Evolutionary conservation across 2,797 vertebrate species (phyloP).

Genomic region (Gobio occitaniae): DNA sequence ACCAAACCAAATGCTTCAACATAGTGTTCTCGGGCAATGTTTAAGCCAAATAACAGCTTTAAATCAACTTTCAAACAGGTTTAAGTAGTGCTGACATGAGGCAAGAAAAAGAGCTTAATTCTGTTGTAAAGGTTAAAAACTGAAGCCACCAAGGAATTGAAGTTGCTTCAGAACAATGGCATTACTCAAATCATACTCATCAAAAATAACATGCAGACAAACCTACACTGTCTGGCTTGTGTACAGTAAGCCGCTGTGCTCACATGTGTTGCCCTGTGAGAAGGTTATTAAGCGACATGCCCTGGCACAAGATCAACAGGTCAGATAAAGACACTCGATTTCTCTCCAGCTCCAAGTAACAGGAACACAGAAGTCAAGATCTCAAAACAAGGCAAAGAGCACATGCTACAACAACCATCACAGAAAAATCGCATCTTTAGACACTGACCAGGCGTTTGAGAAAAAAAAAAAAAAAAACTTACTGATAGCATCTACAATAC

Average conservation of each 20-base stretch:
- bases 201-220: not conserved
- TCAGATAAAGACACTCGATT: conserved; percentile 9
- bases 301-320: not conserved
- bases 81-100: not conserved
- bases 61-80: not conserved
- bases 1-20: not conserved
- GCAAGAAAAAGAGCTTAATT: not conserved
- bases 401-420: not conserved
- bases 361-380: not conserved
- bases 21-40: not conserved
- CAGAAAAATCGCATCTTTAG: not conserved
- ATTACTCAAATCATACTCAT: not conserved
- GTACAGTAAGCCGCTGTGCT: not conserved
- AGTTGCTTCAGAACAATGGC: not conserved
- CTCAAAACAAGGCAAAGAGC: not conserved
- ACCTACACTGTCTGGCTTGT: not conserved
- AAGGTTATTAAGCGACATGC: conserved; percentile 1
- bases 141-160: not conserved
- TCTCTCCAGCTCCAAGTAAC: not conserved
- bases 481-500: too few species aligned
- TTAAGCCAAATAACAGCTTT: conserved; percentile 1
- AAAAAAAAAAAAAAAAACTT: too few species aligned
- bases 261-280: conserved; percentile 28
- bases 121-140: not conserved
- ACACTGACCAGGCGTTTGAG: too few species aligned